A percentile compares a stretch with the other conserved stretches of the same genome.
Evolutionary conservation across 92 coral and sea anemone species (phyloP).

Genomic region (Phenganax stokvisi): DNA sequence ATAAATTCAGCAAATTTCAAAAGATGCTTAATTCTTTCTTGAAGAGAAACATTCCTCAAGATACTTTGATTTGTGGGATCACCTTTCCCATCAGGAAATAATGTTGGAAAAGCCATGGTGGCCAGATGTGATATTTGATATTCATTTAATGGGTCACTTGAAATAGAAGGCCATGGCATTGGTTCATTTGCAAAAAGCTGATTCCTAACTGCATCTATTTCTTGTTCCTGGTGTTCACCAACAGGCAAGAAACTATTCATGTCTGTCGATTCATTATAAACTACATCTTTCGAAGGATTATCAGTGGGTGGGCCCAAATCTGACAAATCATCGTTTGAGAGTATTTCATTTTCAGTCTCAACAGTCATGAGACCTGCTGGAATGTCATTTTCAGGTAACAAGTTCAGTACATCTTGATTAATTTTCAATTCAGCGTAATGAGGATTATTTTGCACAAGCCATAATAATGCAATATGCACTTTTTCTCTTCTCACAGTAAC

Average conservation of each 20-base stretch:
- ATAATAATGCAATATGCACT: slow-evolving; percentile 45
- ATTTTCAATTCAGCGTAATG: not conserved
- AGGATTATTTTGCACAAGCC: not conserved
- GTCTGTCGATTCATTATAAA: slow-evolving; percentile 33
- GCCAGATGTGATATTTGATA: too few relatives aligned
- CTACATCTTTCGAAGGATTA: not conserved
- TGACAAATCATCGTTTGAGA: not conserved
- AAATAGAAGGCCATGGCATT: slow-evolving; percentile 18
- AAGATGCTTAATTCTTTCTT: too few relatives aligned
- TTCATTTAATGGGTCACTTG: too few relatives aligned
- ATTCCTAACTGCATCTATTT: slow-evolving; percentile 41
- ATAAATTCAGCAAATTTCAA: too few relatives aligned
- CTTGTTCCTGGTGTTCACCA: slow-evolving; percentile 44
- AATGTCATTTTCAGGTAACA: slow-evolving; percentile 39
- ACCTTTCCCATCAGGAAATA: too few relatives aligned
- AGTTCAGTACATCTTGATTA: not conserved
- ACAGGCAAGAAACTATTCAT: slow-evolving; percentile 7
- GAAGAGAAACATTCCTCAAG: too few relatives aligned
- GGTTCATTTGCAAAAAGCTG: slow-evolving; percentile 35
- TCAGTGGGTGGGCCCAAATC: slow-evolving; percentile 47
- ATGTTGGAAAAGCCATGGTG: too few relatives aligned
- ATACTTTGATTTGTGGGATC: too few relatives aligned
- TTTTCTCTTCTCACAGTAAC: slow-evolving; percentile 35
- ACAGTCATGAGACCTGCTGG: slow-evolving; percentile 42
- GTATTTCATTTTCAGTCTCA: slow-evolving; percentile 32